A percentile compares a stretch with the other conserved stretches of the same genome.
phyloP scores from a whole-genome alignment of 2,113 vertebrate species.

The Dendropsophus ebraccatus region DNA sequence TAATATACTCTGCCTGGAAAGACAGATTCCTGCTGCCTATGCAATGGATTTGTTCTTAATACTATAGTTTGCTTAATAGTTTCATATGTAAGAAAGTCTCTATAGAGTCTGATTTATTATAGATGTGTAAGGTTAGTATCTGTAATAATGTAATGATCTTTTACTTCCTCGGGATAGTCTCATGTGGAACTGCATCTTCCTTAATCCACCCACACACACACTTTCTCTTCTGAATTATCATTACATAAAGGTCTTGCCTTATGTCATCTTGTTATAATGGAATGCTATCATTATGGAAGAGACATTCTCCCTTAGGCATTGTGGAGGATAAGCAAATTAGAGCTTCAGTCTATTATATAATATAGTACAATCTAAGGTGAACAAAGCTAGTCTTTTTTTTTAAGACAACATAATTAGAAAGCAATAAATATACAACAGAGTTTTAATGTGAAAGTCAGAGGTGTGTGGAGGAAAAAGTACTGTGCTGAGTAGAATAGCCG shows the following conservation, averaged over 20 bases:
- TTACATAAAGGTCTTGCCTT: background rate
- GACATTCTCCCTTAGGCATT: background rate
- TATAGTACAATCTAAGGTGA: background rate
- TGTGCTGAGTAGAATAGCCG: background rate
- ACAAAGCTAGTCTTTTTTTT: background rate
- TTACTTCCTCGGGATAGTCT: background rate
- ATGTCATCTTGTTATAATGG: background rate
- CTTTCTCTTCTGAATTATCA: background rate
- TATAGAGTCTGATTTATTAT: background rate
- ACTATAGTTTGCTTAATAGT: background rate
- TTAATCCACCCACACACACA: background rate
- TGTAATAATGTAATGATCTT: background rate
- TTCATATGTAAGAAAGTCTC: background rate
- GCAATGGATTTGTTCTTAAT: background rate
- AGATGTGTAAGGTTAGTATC: background rate
- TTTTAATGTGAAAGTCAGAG: background rate
- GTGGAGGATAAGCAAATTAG: background rate
- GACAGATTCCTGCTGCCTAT: background rate
- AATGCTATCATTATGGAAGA: background rate
- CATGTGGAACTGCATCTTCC: background rate
- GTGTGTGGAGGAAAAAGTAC: background rate
- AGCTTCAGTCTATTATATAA: background rate
- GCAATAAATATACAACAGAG: background rate
- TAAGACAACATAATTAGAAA: background rate
- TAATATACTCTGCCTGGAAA: background rate